Base-by-base conservation (phyloP, 1,140 invertebrate genomes). In the Drosophila busckii region DNA sequence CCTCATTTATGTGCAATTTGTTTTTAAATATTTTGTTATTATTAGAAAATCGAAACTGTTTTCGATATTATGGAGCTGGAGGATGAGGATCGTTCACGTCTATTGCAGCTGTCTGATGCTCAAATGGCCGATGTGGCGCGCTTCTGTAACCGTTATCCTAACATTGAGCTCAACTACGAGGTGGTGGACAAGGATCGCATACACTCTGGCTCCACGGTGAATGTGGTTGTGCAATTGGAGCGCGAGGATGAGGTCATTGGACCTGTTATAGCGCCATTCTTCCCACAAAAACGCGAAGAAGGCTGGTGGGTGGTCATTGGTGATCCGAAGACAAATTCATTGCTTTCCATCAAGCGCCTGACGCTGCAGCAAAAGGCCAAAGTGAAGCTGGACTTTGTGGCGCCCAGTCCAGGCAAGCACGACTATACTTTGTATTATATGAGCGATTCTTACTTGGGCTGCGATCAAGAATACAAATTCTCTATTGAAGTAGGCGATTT, bases 281-380 rank as follows among this genome's bases (percentile, higher is more conserved):
- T 98, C 90, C 98, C 98, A 28, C 95, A 96, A 91, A 98, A 98
- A 93, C 93, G 97, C 34, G 98, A 99, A 88, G 98, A 99, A 90
- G 97, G 97, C 25, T 99, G 98, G 98, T 99, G 98, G 98, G 95
- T 99, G 3, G 97, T 99, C 9, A 97, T 99, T 80, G 98, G 98
- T 1, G 98, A 99, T 88, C 95, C 96, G 0, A 96, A 96, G 82
- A 92, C 91, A 1, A 99, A 99, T 88, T 96, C 96, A 0, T 88
- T 99, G 8, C 90, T 99, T 0, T 98, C 97, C 2, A 99, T 99
- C 83, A 99, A 99, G 87, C 91, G 98, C 10, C 89, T 98, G 9
- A 97, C 96, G 0, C 89, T 99, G 0, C 97, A 97, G 67, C 94
- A 98, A 76, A 97, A 95, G 69, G 96, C 97, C 0, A 96, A 95